Evolutionary conservation across 2,113 vertebrate genomes (phyloP).

Genomic region (Onychostruthus taczanowskii): DNA sequence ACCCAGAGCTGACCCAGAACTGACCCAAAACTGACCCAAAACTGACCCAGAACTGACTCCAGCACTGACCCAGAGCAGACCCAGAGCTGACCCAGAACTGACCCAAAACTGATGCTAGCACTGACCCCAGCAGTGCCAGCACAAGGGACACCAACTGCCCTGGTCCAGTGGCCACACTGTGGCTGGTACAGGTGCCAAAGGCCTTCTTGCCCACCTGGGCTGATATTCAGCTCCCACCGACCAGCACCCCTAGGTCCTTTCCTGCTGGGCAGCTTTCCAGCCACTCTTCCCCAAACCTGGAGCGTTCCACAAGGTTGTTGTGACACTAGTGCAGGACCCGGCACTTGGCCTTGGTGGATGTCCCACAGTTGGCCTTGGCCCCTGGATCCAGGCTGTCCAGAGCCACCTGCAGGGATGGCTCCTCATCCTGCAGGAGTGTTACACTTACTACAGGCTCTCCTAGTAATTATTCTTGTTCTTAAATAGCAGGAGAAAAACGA

Average conservation of each 20-base stretch:
- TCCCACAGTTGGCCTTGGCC: background rate
- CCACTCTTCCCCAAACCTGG: background rate
- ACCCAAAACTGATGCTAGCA: too few relatives aligned
- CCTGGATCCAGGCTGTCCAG: background rate
- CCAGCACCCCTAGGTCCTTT: background rate
- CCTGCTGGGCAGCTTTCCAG: background rate
- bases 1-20: too few relatives aligned
- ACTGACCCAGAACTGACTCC: too few relatives aligned
- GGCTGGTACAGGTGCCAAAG: background rate
- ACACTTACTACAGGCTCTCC: background rate
- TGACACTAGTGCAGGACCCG: too few relatives aligned
- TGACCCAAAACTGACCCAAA: too few relatives aligned
- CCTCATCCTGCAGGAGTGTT: background rate
- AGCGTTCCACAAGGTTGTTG: too few relatives aligned
- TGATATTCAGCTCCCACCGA: background rate
- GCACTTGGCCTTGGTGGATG: background rate
- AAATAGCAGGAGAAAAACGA: constrained; percentile 61
- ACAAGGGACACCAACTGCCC: background rate
- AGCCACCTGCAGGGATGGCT: background rate
- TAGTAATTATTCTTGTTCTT: constrained; percentile 55
- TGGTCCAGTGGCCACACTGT: background rate
- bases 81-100: too few relatives aligned
- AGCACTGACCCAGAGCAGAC: too few relatives aligned
- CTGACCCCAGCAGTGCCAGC: background rate
- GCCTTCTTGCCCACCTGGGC: background rate